A percentile compares a stretch with the other conserved stretches of the same genome.
Conservation (phyloP, 1,140 invertebrate genomes). For the Dendroctonus ponderosae region DNA sequence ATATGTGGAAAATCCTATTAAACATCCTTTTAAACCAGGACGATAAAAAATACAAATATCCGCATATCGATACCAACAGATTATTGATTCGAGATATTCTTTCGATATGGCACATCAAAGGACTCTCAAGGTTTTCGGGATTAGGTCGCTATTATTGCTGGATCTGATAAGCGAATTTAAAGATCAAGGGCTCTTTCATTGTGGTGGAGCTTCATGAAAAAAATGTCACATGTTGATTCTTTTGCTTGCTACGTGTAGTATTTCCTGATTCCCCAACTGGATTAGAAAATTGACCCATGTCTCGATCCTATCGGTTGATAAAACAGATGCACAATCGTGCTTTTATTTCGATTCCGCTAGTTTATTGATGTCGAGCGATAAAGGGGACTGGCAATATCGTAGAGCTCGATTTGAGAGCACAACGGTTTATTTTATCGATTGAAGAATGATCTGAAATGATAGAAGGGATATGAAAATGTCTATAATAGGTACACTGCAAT, state of each 20-base stretch:
- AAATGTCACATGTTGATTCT: constrained; percentile 40
- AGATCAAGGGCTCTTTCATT: constrained; percentile 37
- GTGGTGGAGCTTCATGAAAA: constrained; percentile 29
- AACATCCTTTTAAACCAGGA: constrained; percentile 16
- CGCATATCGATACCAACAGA: constrained; percentile 27
- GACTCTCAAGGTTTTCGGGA: constrained; percentile 43
- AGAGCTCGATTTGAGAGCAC: too few species aligned
- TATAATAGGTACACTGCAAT: too few species aligned
- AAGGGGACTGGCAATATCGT: background rate
- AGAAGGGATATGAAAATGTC: too few species aligned
- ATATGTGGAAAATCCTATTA: constrained; percentile 43
- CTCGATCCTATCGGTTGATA: constrained; percentile 23
- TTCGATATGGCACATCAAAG: constrained; percentile 44
- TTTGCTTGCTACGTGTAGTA: constrained; percentile 30
- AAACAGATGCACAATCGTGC: constrained; percentile 8
- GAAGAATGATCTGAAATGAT: too few species aligned
- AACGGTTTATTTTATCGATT: too few species aligned
- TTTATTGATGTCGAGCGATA: constrained; percentile 15
- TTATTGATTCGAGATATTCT: constrained; percentile 39
- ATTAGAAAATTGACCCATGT: constrained; percentile 35
- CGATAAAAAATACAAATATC: constrained; percentile 30
- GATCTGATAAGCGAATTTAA: constrained; percentile 45
- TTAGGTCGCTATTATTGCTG: constrained; percentile 39
- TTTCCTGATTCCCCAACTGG: constrained; percentile 34
- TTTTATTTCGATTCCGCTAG: constrained; percentile 26